Evolutionary conservation across 2,888 invertebrate species (phyloP), one percentile per base, ranked within the genome.

Genomic region (Branchellion lobata): DNA sequence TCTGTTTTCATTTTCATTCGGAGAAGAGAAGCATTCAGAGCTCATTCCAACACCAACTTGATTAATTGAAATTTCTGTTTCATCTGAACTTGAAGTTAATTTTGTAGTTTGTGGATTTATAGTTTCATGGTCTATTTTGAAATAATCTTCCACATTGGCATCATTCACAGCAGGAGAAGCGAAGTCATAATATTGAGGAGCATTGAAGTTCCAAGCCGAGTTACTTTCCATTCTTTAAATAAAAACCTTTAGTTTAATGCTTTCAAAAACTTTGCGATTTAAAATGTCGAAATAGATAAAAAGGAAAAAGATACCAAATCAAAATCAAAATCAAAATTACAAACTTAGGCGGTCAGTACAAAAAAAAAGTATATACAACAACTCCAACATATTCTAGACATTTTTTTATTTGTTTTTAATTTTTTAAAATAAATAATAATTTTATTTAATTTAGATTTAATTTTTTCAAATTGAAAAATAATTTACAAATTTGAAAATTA

Each of bases 341-440:
- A 40, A 40, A 40, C 5, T 57, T 57, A 57, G 61, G 61, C 61
- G 61, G 61, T 57, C 61, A n/a, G 61, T 57, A 57, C 5, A 3
- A 5, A 8, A 57, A 57, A 57, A 57, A 57, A 8, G 18, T 14
- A 47, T 47, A n/a, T n/a, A n/a, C n/a, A n/a, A n/a, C n/a, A n/a
- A n/a, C n/a, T n/a, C n/a, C n/a, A n/a, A n/a, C n/a, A n/a, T n/a
- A n/a, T n/a, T n/a, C n/a, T n/a, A n/a, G n/a, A n/a, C n/a, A n/a
- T n/a, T n/a, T n/a, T n/a, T n/a, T n/a, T n/a, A n/a, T n/a, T n/a
- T n/a, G n/a, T n/a, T n/a, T n/a, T n/a, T n/a, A n/a, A n/a, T n/a
- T n/a, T n/a, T n/a, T n/a, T n/a, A n/a, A n/a, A n/a, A n/a, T n/a
- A n/a, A n/a, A n/a, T n/a, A n/a, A n/a, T n/a, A n/a, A n/a, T n/a